Percentiles rank a stretch among this genome's conserved stretches.
phyloP scores from a whole-genome alignment of 2,888 invertebrate genomes.

The Gari tellinella region DNA sequence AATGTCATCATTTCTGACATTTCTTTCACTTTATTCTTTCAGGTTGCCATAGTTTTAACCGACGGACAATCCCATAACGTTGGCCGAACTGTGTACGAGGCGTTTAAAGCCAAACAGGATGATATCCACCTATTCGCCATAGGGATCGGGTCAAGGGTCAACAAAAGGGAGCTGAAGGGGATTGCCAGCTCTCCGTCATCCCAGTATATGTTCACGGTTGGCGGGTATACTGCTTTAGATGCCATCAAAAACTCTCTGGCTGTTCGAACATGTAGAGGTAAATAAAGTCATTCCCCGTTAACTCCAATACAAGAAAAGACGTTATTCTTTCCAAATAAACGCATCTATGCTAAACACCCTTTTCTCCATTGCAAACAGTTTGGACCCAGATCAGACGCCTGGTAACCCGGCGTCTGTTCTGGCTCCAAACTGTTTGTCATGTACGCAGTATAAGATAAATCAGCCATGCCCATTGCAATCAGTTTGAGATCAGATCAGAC shows the following conservation, averaged over 20 bases:
- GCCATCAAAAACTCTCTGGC: slow-evolving; percentile 73
- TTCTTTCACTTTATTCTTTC: slow-evolving; percentile 3
- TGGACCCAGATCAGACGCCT: too few species aligned
- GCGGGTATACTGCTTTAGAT: slow-evolving; percentile 69
- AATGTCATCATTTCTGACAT: too few species aligned
- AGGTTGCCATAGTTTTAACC: slow-evolving; percentile 75
- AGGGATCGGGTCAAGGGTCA: slow-evolving; percentile 72
- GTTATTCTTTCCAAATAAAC: too few species aligned
- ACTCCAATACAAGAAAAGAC: too few species aligned
- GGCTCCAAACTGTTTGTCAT: too few species aligned
- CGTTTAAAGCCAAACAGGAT: slow-evolving; percentile 65
- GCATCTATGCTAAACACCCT: too few species aligned
- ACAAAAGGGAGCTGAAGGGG: slow-evolving; percentile 68
- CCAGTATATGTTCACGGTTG: slow-evolving; percentile 71
- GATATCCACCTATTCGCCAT: slow-evolving; percentile 74
- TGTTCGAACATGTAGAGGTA: slow-evolving; percentile 71
- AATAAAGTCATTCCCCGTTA: too few species aligned
- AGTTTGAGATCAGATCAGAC: too few species aligned
- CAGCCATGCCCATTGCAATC: too few species aligned
- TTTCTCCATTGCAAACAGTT: too few species aligned
- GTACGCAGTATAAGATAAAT: too few species aligned
- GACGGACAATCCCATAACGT: slow-evolving; percentile 74
- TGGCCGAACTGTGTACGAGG: slow-evolving; percentile 66
- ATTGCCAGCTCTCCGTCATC: slow-evolving; percentile 69
- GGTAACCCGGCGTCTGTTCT: too few species aligned